phyloP scores from a whole-genome alignment of 2,888 invertebrate genomes.

The Tholera decimalis region DNA sequence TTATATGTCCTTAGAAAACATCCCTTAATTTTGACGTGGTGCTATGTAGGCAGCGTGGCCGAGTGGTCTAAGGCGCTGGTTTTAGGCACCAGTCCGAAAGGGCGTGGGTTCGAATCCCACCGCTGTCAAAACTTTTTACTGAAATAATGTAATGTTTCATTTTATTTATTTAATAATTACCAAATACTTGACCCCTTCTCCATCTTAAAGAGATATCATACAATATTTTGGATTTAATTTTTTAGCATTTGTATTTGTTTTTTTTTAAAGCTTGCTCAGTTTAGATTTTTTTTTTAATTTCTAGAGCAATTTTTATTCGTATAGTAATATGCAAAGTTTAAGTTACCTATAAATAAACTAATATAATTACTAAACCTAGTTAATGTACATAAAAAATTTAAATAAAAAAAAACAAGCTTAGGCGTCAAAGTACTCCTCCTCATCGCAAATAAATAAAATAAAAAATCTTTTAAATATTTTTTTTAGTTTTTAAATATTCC shows the following conservation, averaged over 20 bases:
- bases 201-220: background rate
- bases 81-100: conserved; percentile 94
- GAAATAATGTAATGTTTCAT: background rate
- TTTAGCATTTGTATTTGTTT: background rate
- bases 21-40: background rate
- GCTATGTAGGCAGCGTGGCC: conserved; percentile 91
- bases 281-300: background rate
- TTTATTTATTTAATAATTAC: background rate
- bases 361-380: too few relatives aligned
- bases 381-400: too few relatives aligned
- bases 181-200: rapidly evolving
- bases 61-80: conserved; percentile 94
- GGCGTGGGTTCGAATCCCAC: conserved; percentile 95
- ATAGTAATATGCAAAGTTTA: too few relatives aligned
- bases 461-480: too few relatives aligned
- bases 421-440: too few relatives aligned
- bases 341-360: too few relatives aligned
- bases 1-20: background rate
- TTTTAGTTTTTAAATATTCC: too few relatives aligned
- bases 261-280: background rate
- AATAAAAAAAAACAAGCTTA: too few relatives aligned
- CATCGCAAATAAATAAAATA: too few relatives aligned
- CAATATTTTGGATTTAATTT: background rate
- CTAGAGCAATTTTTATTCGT: too few relatives aligned
- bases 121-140: conserved; percentile 88